Evolutionary conservation across 1,140 invertebrate species (phyloP).

Genomic region (Drosophila pseudoobscura): DNA sequence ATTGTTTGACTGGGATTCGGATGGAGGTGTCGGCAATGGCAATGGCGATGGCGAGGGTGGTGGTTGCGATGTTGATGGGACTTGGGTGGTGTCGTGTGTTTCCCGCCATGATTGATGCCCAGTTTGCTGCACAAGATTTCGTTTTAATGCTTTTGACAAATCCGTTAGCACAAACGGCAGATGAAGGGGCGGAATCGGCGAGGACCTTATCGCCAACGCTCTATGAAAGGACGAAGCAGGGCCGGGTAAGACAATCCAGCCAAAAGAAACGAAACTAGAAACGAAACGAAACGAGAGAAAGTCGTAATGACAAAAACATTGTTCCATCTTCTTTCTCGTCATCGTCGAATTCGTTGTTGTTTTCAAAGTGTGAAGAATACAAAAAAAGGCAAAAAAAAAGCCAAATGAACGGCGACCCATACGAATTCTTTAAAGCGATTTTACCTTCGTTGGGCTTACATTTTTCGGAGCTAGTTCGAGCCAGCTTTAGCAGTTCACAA

Average conservation of each 20-base stretch:
- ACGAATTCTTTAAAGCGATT: neutral
- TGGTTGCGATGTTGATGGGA: constrained; percentile 10
- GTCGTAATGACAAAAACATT: constrained; percentile 81
- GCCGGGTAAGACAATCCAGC: neutral
- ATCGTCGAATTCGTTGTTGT: constrained; percentile 10
- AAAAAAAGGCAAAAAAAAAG: neutral
- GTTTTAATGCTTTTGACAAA: constrained; percentile 80
- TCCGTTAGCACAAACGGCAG: constrained; percentile 69
- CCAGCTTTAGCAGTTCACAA: no score
- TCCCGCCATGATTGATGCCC: constrained; percentile 71
- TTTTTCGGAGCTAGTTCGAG: no score
- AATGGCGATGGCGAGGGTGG: no score
- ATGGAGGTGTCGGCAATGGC: no score
- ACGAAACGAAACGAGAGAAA: constrained; percentile 41
- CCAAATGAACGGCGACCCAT: neutral
- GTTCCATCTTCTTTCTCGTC: constrained; percentile 28
- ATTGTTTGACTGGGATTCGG: constrained; percentile 24
- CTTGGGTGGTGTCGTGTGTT: constrained; percentile 33
- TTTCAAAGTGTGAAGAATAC: constrained; percentile 20
- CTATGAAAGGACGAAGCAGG: constrained; percentile 16
- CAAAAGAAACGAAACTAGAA: neutral
- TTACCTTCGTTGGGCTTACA: no score
- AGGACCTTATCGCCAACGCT: constrained; percentile 28
- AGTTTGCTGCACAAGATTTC: constrained; percentile 75
- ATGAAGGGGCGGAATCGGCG: constrained; percentile 15